Evolutionary conservation across 1,140 invertebrate species (phyloP).

Genomic region (Drosophila sproati): DNA sequence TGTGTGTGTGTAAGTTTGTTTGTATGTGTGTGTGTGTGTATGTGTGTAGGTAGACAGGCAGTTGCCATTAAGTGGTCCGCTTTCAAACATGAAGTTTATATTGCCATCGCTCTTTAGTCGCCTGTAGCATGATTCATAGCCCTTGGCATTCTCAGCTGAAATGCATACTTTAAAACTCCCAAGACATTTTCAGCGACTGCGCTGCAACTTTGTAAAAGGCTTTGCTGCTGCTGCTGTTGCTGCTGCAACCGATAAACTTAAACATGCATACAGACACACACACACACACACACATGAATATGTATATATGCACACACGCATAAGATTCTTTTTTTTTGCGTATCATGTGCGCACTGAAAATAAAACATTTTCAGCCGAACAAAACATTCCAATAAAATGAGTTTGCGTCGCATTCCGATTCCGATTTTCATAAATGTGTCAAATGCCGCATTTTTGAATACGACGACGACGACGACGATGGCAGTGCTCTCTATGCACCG

Average conservation of each 20-base stretch:
- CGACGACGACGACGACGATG: slow-evolving; percentile 29
- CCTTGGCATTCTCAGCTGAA: slow-evolving; percentile 24
- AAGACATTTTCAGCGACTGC: slow-evolving; percentile 17
- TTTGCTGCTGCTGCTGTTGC: background rate
- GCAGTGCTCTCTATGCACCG: slow-evolving; percentile 15
- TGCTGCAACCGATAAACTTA: slow-evolving; percentile 8
- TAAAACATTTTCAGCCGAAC: slow-evolving; percentile 56
- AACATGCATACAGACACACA: slow-evolving; percentile 2
- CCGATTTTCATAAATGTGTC: slow-evolving; percentile 82
- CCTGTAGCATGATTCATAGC: slow-evolving; percentile 41
- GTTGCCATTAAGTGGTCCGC: slow-evolving; percentile 12
- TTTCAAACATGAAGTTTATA: background rate
- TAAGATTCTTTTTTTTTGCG: slow-evolving; percentile 18
- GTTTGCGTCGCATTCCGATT: slow-evolving; percentile 77
- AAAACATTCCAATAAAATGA: slow-evolving; percentile 82
- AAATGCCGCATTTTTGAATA: slow-evolving; percentile 79
- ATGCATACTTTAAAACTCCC: slow-evolving; percentile 33
- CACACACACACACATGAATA: slow-evolving; percentile 21
- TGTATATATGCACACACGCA: slow-evolving; percentile 1
- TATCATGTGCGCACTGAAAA: slow-evolving; percentile 48
- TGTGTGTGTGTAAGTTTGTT: background rate
- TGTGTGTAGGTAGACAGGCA: background rate
- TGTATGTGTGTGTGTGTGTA: background rate
- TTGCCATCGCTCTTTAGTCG: slow-evolving; percentile 2
- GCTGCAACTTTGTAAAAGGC: slow-evolving; percentile 19